A percentile compares a stretch with the other conserved stretches of the same genome.
Evolutionary conservation across 1,140 invertebrate genomes (phyloP).

Genomic region (Adoxophyes honmai): DNA sequence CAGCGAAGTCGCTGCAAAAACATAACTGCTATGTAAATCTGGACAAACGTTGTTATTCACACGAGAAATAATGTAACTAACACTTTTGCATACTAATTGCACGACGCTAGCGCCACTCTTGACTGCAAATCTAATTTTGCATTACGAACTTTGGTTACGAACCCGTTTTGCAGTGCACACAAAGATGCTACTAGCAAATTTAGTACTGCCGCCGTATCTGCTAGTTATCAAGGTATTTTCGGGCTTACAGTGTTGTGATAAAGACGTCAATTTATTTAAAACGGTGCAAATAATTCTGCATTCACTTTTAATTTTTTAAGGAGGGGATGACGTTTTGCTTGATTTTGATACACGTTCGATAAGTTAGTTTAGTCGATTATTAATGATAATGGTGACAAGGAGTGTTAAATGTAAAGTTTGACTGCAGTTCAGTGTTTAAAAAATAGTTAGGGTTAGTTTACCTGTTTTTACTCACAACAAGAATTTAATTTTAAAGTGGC

Average conservation of each 20-base stretch:
- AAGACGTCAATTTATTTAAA: too few relatives aligned
- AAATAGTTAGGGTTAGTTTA: too few relatives aligned
- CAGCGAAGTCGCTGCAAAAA: neutral
- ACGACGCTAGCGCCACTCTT: neutral
- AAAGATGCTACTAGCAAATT: neutral
- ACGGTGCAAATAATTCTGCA: neutral
- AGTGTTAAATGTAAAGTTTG: neutral
- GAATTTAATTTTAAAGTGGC: too few relatives aligned
- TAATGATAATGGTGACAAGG: neutral
- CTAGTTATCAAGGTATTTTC: neutral
- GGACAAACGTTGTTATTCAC: neutral
- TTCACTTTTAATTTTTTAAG: slow-evolving; percentile 3
- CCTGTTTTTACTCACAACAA: too few relatives aligned
- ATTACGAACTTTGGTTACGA: neutral
- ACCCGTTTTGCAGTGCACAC: neutral
- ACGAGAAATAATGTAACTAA: neutral
- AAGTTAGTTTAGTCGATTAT: slow-evolving; percentile 15
- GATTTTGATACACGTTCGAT: slow-evolving; percentile 9
- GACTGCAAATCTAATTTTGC: neutral
- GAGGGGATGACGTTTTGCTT: neutral
- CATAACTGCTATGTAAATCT: slow-evolving; percentile 3
- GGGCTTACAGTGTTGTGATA: neutral
- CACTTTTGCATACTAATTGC: neutral
- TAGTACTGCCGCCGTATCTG: neutral
- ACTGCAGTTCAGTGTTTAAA: too few relatives aligned